Conservation (phyloP, 2,888 invertebrate species). For the Hemaris fuciformis region DNA sequence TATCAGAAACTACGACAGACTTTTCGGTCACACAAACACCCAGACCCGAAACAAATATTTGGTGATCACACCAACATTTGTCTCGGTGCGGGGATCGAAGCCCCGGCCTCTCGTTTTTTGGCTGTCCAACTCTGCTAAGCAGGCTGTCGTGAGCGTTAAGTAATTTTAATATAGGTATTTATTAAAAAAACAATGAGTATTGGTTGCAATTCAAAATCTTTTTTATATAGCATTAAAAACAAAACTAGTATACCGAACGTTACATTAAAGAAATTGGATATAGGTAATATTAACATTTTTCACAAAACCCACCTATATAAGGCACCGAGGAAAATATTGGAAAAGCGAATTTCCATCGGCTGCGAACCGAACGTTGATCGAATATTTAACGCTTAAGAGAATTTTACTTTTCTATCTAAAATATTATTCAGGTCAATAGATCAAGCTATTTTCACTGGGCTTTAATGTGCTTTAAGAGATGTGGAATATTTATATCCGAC, state of each 20-base stretch:
- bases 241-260: neutral
- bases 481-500: neutral
- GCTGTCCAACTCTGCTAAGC: too few relatives aligned
- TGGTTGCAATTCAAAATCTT: too few relatives aligned
- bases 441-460: neutral
- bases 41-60: too few relatives aligned
- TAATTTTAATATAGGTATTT: too few relatives aligned
- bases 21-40: too few relatives aligned
- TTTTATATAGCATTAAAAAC: neutral
- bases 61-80: too few relatives aligned
- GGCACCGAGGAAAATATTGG: constrained; percentile 5
- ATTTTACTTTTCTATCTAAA: constrained; percentile 7
- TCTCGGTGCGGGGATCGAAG: too few relatives aligned
- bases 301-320: neutral
- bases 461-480: neutral
- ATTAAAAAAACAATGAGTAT: too few relatives aligned
- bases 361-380: constrained; percentile 6
- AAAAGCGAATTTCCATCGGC: constrained; percentile 10
- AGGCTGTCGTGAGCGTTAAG: too few relatives aligned
- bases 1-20: too few relatives aligned
- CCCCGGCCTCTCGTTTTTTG: too few relatives aligned
- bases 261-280: neutral
- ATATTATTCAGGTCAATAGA: constrained; percentile 10
- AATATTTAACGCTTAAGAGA: constrained; percentile 9
- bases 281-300: neutral